Conservation (phyloP, 2,888 invertebrate species). For the Drosophila formosana region DNA sequence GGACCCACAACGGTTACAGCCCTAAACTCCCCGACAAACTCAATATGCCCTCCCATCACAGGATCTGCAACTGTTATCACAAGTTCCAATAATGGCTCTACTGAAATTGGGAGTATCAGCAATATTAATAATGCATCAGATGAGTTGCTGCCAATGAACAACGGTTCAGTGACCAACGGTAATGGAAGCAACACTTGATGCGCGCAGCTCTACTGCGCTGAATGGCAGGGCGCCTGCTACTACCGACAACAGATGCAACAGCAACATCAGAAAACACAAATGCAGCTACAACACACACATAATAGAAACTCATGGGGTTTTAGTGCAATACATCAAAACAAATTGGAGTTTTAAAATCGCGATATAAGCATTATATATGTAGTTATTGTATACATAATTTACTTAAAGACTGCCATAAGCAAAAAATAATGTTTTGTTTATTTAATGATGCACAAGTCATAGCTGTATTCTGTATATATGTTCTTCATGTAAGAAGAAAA, state of each 20-base stretch:
- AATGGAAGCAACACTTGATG: constrained; percentile 73
- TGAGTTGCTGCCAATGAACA: constrained; percentile 41
- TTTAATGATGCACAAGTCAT: background rate
- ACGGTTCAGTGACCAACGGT: constrained; percentile 42
- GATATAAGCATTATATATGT: constrained; percentile 41
- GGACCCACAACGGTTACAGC: constrained; percentile 89
- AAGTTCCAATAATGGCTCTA: constrained; percentile 32
- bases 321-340: constrained; percentile 66
- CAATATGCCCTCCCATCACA: constrained; percentile 82
- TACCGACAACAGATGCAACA: constrained; percentile 60
- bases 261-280: constrained; percentile 56
- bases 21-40: constrained; percentile 84
- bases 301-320: constrained; percentile 76
- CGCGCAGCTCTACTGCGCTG: constrained; percentile 68
- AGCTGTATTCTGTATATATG: background rate
- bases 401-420: background rate
- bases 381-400: constrained; percentile 20
- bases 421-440: background rate
- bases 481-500: background rate
- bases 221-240: constrained; percentile 68
- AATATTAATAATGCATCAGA: constrained; percentile 51
- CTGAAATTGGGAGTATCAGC: constrained; percentile 53
- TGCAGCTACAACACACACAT: constrained; percentile 53
- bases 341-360: constrained; percentile 65
- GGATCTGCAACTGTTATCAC: constrained; percentile 42